phyloP scores from a whole-genome alignment of 2,113 vertebrate species.

The Meles meles region DNA sequence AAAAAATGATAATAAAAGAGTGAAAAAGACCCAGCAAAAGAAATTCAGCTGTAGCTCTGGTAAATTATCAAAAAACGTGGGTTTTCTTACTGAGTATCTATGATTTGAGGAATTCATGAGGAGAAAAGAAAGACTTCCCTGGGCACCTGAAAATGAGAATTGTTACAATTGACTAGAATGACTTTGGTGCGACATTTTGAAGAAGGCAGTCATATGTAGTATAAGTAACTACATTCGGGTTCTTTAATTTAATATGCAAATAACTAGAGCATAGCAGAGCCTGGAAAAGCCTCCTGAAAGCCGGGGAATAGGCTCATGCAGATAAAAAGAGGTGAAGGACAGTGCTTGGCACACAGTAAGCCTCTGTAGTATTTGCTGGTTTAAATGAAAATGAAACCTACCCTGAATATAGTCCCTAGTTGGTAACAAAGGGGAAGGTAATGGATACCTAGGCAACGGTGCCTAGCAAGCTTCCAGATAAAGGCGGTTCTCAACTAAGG shows the following conservation, averaged over 20 bases:
- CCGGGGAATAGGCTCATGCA: neutral
- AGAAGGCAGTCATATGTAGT: neutral
- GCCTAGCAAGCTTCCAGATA: rapidly evolving
- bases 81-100: neutral
- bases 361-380: neutral
- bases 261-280: neutral
- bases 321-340: neutral
- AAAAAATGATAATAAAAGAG: neutral
- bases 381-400: neutral
- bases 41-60: neutral
- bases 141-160: neutral
- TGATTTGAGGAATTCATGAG: neutral
- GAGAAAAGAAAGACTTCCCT: neutral
- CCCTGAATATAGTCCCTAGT: neutral
- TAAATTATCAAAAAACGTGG: neutral
- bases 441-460: neutral
- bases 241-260: neutral
- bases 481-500: rapidly evolving
- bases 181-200: neutral
- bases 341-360: neutral
- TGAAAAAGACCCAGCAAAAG: neutral
- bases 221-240: neutral
- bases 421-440: too few relatives aligned
- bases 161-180: neutral
- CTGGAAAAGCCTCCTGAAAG: neutral